Evolutionary conservation across 2,888 invertebrate species (phyloP).

Genomic region (Euphydryas editha): DNA sequence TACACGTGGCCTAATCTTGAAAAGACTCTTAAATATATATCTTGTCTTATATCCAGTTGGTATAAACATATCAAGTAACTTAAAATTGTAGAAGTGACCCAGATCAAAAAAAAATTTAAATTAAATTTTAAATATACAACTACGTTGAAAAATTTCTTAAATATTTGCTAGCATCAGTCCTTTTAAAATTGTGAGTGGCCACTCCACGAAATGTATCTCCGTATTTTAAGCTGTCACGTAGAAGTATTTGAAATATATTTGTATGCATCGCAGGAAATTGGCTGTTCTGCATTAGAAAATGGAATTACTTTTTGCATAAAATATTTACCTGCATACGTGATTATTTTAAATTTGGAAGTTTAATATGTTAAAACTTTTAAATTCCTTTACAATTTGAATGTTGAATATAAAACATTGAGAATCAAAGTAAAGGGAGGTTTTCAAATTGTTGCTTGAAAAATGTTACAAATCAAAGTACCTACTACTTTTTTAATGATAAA

Average conservation of each 20-base stretch:
- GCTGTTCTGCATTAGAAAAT: constrained; percentile 23
- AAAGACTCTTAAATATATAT: no score
- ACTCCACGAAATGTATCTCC: constrained; percentile 3
- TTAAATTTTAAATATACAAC: not conserved
- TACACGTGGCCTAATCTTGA: no score
- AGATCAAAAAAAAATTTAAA: not conserved
- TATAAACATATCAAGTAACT: no score
- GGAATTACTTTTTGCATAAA: constrained; percentile 10
- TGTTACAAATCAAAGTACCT: no score
- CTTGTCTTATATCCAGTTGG: no score
- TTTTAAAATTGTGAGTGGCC: constrained; percentile 10
- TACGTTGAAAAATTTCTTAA: constrained; percentile 4
- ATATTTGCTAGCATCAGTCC: not conserved
- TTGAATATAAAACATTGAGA: no score
- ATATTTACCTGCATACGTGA: not conserved
- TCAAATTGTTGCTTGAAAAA: no score
- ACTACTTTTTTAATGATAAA: no score
- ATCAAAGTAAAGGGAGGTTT: no score
- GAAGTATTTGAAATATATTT: constrained; percentile 28
- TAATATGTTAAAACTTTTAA: no score
- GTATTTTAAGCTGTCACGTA: constrained; percentile 17
- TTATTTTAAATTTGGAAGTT: no score
- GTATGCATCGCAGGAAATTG: constrained; percentile 26
- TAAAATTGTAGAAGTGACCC: not conserved
- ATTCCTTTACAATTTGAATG: no score